A percentile compares a stretch with the other conserved stretches of the same genome.
Evolutionary conservation across 2,113 vertebrate genomes (phyloP).

Genomic region (Atractosteus spatula): DNA sequence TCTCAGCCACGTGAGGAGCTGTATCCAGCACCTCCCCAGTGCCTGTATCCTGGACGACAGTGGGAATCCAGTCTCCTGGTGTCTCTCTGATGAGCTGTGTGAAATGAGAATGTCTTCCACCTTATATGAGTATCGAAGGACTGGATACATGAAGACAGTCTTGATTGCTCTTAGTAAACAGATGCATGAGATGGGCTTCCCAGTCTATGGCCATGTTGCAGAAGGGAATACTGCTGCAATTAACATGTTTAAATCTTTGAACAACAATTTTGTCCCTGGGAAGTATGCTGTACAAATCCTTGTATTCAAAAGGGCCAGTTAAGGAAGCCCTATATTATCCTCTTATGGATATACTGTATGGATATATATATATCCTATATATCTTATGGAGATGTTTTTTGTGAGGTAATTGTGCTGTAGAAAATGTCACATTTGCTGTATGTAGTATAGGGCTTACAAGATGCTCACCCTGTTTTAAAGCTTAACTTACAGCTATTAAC

Average conservation of each 20-base stretch:
- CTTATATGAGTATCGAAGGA: slow-evolving; percentile 42
- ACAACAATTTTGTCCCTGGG: not conserved
- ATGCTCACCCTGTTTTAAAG: too few relatives aligned
- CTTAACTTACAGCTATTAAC: too few relatives aligned
- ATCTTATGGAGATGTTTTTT: too few relatives aligned
- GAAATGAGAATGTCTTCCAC: slow-evolving; percentile 53
- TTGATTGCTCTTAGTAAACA: slow-evolving; percentile 33
- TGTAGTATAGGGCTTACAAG: too few relatives aligned
- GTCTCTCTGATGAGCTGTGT: slow-evolving; percentile 56
- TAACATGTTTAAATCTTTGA: not conserved
- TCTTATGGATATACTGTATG: too few relatives aligned
- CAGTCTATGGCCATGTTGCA: slow-evolving; percentile 43
- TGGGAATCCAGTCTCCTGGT: slow-evolving; percentile 47
- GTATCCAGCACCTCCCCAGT: slow-evolving; percentile 57
- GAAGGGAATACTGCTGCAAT: slow-evolving; percentile 32
- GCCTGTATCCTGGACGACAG: slow-evolving; percentile 49
- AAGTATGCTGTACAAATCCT: too few relatives aligned
- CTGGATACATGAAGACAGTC: slow-evolving; percentile 43
- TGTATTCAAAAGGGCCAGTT: too few relatives aligned
- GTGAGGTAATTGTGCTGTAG: too few relatives aligned
- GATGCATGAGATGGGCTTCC: slow-evolving; percentile 45
- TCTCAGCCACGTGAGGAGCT: slow-evolving; percentile 38
- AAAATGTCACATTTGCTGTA: too few relatives aligned
- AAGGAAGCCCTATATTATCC: too few relatives aligned
- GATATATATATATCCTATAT: too few relatives aligned